These are phyloP conservation scores for Muntiacus reevesi DNA, from an alignment of 2,113 vertebrate species.

Conservation along the genomic window DNA sequence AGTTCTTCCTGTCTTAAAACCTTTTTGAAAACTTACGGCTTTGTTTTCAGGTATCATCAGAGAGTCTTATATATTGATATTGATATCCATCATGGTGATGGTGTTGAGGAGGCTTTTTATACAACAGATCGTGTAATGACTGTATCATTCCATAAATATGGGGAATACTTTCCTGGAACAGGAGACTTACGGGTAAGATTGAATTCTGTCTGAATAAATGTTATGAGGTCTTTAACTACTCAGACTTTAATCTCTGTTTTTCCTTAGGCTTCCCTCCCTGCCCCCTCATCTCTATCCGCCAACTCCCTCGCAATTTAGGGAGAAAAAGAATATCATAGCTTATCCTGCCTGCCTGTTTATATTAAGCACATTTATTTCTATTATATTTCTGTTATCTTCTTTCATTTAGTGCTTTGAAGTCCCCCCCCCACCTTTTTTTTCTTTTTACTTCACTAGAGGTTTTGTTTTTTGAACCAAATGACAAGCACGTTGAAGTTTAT, in stretches of 20 bases:
- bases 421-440: background rate
- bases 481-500: background rate
- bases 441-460: background rate
- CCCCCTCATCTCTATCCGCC: background rate
- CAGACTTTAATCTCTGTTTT: background rate
- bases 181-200: slow-evolving; percentile 86
- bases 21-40: background rate
- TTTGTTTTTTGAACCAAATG: background rate
- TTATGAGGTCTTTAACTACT: background rate
- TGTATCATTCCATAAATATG: slow-evolving; percentile 90
- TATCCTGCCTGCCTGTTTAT: background rate
- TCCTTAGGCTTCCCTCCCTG: background rate
- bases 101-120: slow-evolving; percentile 90
- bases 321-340: background rate
- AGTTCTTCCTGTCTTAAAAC: background rate
- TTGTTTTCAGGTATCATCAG: slow-evolving; percentile 86
- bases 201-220: slow-evolving; percentile 17
- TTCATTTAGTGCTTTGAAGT: background rate
- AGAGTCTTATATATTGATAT: slow-evolving; percentile 91
- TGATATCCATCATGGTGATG: slow-evolving; percentile 90
- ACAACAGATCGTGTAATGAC: slow-evolving; percentile 91
- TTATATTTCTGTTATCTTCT: background rate
- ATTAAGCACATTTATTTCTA: background rate
- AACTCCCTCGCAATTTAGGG: background rate
- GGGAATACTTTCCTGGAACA: slow-evolving; percentile 89